A percentile compares a stretch with the other conserved stretches of the same genome.
phyloP scores from a whole-genome alignment of 2,888 invertebrate species.

The Lacanobia oleracea region DNA sequence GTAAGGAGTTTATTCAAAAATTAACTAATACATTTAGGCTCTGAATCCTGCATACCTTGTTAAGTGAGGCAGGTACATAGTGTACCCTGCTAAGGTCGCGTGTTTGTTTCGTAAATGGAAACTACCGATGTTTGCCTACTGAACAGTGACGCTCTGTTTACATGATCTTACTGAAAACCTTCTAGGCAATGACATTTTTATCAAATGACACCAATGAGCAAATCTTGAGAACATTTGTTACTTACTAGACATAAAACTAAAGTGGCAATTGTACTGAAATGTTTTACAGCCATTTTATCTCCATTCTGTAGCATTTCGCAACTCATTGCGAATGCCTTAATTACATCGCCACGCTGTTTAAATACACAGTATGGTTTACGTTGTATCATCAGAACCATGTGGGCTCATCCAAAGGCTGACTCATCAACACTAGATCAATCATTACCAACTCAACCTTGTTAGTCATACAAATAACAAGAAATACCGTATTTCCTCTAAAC shows the following conservation, averaged over 20 bases:
- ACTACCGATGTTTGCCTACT: slow-evolving; percentile 66
- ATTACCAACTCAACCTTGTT: slow-evolving; percentile 37
- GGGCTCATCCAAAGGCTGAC: slow-evolving; percentile 26
- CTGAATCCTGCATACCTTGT: slow-evolving; percentile 4
- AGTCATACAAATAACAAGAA: slow-evolving; percentile 34
- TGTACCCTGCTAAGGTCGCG: slow-evolving; percentile 43
- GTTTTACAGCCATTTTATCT: slow-evolving; percentile 29
- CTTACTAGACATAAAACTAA: slow-evolving; percentile 24
- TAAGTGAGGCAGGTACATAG: slow-evolving; percentile 16
- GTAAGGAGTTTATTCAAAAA: neutral
- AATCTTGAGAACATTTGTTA: slow-evolving; percentile 12
- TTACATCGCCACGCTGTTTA: slow-evolving; percentile 29
- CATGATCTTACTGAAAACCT: slow-evolving; percentile 53
- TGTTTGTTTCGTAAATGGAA: slow-evolving; percentile 69
- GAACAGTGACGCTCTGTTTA: slow-evolving; percentile 60
- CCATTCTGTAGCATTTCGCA: slow-evolving; percentile 26
- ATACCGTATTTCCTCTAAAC: neutral
- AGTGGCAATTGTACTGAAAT: slow-evolving; percentile 33
- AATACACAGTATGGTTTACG: slow-evolving; percentile 14
- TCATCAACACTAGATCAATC: slow-evolving; percentile 41
- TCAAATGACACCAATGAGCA: slow-evolving; percentile 22
- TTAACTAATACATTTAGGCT: neutral
- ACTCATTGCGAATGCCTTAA: slow-evolving; percentile 37
- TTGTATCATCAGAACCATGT: slow-evolving; percentile 45
- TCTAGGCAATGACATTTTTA: slow-evolving; percentile 41